phyloP scores from a whole-genome alignment of 1,140 invertebrate genomes.

The Centruroides sculpturatus region DNA sequence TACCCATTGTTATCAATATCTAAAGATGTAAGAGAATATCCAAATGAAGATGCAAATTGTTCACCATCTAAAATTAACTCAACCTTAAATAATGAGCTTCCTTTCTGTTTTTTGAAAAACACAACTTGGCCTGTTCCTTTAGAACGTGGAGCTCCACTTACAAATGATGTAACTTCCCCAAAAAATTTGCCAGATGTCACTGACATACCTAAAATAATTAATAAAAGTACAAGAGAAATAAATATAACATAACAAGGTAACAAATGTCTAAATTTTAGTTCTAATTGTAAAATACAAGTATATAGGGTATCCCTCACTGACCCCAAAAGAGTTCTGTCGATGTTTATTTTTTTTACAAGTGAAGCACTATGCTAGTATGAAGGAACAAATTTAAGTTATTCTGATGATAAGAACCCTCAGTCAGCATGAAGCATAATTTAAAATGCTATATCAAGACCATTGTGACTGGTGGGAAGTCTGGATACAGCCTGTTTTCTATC shows the following conservation, averaged over 20 bases:
- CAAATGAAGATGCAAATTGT: conserved; percentile 43
- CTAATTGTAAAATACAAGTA: too few relatives aligned
- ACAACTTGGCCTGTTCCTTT: conserved; percentile 73
- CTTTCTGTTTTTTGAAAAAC: conserved; percentile 45
- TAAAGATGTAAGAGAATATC: conserved; percentile 65
- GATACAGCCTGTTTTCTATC: too few relatives aligned
- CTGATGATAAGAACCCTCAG: too few relatives aligned
- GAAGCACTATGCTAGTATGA: too few relatives aligned
- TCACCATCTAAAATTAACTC: conserved; percentile 19
- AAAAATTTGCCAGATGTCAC: conserved; percentile 61
- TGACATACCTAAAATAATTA: conserved; percentile 54
- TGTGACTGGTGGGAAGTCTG: too few relatives aligned
- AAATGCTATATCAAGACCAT: too few relatives aligned
- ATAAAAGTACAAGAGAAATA: not conserved
- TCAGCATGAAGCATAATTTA: too few relatives aligned
- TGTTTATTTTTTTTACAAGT: too few relatives aligned
- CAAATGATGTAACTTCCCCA: conserved; percentile 43
- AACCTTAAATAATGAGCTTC: conserved; percentile 20
- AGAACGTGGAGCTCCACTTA: conserved; percentile 67
- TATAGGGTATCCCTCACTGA: too few relatives aligned
- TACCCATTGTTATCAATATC: conserved; percentile 78
- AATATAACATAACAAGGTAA: not conserved
- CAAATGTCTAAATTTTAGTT: too few relatives aligned
- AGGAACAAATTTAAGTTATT: too few relatives aligned
- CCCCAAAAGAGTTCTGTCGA: too few relatives aligned